Evolutionary conservation across 2,888 invertebrate species (phyloP).

Genomic region (Meiosimyza platycephala): DNA sequence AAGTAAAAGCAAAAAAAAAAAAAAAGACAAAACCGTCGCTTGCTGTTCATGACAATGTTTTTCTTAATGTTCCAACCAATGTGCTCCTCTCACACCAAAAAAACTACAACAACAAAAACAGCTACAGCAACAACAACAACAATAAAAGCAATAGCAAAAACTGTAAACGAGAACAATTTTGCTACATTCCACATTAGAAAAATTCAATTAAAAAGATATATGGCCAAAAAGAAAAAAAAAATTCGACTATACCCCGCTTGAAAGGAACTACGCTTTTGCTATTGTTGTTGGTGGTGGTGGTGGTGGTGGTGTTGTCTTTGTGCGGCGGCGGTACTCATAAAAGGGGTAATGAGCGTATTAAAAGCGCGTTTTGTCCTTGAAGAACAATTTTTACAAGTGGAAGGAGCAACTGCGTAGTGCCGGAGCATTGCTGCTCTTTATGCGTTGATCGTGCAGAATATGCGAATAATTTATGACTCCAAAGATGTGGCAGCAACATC

Average conservation of each 20-base stretch:
- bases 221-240: slow-evolving; percentile 5
- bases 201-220: slow-evolving; percentile 44
- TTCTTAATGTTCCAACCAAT: no score
- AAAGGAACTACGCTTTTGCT: no score
- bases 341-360: slow-evolving; percentile 23
- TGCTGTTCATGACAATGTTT: slow-evolving; percentile 26
- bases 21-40: background rate
- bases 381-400: background rate
- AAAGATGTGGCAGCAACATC: no score
- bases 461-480: slow-evolving; percentile 33
- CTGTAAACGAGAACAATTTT: slow-evolving; percentile 9
- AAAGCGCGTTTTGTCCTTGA: no score
- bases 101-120: background rate
- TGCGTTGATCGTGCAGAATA: slow-evolving; percentile 37
- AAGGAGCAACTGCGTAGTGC: background rate
- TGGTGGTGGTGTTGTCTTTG: background rate
- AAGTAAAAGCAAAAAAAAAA: background rate
- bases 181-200: slow-evolving; percentile 39
- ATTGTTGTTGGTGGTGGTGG: no score
- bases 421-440: slow-evolving; percentile 24
- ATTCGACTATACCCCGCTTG: background rate
- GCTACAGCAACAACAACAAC: background rate
- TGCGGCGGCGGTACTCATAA: background rate
- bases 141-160: background rate
- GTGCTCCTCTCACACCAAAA: background rate